A percentile compares a stretch with the other conserved stretches of the same genome.
Evolutionary conservation across 2,888 invertebrate species (phyloP).

Genomic region (Stenodera caucasica): DNA sequence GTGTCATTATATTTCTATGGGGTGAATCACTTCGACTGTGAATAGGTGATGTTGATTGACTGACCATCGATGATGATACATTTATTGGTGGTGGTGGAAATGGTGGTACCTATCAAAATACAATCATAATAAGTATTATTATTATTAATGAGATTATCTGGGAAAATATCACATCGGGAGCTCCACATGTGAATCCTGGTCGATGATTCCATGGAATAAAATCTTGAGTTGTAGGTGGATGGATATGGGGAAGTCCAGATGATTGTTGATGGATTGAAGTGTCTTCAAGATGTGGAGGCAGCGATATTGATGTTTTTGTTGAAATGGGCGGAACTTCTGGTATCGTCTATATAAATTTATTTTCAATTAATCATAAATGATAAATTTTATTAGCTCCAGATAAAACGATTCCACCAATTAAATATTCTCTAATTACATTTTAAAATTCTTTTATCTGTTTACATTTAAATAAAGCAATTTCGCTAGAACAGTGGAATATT

Average conservation of each 20-base stretch:
- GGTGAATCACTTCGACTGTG: constrained; percentile 76
- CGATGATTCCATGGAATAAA: constrained; percentile 44
- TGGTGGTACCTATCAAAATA: constrained; percentile 54
- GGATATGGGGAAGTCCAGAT: constrained; percentile 41
- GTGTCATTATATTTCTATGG: constrained; percentile 52
- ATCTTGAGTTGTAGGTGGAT: constrained; percentile 43
- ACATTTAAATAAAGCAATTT: too few species aligned
- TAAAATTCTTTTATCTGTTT: too few species aligned
- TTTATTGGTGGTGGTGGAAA: constrained; percentile 64
- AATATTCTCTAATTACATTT: background rate
- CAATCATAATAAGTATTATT: background rate
- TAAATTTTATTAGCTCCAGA: too few species aligned
- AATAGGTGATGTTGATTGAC: constrained; percentile 70
- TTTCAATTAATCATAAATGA: too few species aligned
- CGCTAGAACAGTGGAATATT: too few species aligned
- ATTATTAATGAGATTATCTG: background rate
- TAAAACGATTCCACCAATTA: too few species aligned
- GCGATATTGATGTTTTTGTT: constrained; percentile 40
- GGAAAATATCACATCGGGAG: constrained; percentile 44
- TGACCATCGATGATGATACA: constrained; percentile 74
- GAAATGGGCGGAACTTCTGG: constrained; percentile 35
- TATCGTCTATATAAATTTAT: background rate
- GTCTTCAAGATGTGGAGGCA: constrained; percentile 37
- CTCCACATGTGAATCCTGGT: constrained; percentile 48
- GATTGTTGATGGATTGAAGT: constrained; percentile 42